Percentiles rank a stretch among this genome's conserved stretches.
Conservation (phyloP, 2,888 invertebrate species). For the Venusia cambrica region DNA sequence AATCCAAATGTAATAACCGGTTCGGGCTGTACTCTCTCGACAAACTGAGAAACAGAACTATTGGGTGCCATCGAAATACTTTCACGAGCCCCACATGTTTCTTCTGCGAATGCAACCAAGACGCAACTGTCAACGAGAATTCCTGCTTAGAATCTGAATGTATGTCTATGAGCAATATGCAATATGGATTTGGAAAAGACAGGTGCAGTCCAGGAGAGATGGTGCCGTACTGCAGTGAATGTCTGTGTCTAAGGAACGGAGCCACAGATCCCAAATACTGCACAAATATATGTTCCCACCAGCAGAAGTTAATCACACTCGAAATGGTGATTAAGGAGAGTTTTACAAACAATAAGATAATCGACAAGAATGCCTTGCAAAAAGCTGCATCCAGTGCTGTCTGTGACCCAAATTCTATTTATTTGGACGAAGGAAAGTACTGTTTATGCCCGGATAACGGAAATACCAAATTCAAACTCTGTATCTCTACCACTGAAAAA, state of each 20-base stretch:
- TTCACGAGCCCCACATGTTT: constrained; percentile 56
- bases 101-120: constrained; percentile 56
- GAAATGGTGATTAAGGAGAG: constrained; percentile 48
- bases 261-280: constrained; percentile 49
- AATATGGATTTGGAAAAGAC: constrained; percentile 36
- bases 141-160: constrained; percentile 58
- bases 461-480: constrained; percentile 44
- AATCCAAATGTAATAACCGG: constrained; percentile 35
- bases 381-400: constrained; percentile 29
- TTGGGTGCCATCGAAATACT: constrained; percentile 45
- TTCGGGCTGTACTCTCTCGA: constrained; percentile 30
- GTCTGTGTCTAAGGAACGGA: constrained; percentile 55
- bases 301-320: constrained; percentile 53
- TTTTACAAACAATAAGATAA: constrained; percentile 29
- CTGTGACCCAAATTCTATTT: constrained; percentile 54
- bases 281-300: constrained; percentile 50
- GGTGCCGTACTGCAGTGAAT: constrained; percentile 58
- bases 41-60: constrained; percentile 33
- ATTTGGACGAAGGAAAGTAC: constrained; percentile 47
- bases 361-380: constrained; percentile 43
- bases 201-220: constrained; percentile 57
- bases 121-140: constrained; percentile 49
- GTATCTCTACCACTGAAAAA: constrained; percentile 36
- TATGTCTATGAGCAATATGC: constrained; percentile 37
- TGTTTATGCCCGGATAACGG: constrained; percentile 60